Base-by-base conservation (phyloP, 2,797 vertebrate species). In the Chaetophractus vellerosus region DNA sequence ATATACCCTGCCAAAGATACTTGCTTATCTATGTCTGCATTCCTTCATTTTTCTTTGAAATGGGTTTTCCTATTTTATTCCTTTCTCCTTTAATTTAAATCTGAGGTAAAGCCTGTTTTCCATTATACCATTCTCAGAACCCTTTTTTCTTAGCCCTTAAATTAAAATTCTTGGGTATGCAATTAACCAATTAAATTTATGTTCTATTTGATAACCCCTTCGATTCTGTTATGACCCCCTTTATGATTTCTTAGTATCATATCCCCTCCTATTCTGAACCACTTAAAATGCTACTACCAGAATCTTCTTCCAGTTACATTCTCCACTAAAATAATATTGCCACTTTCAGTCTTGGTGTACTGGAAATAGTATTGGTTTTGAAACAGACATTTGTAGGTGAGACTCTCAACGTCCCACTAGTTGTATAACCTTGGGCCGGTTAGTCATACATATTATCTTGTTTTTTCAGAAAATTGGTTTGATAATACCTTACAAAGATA, bases 161-260 rank as follows among this genome's bases (percentile, higher is more conserved):
- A 91, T 93, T 79, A 86, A 55, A 87, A 91, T 82, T 90, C 52
- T 71, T 91, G 38, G 26, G 18, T 21, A 59, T 94, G 38, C 59
- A 95, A 3, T 97, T 95, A 96, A 63, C 48, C 94, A 94, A 21
- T 23, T 86, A 95, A 94, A 50, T 82, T 66, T 88, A 90, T 64
- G 71, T 90, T 94, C 69, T 91, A 3, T 86, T 50, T 90, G 87
- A 64, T 92, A 93, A 71, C 78, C 92, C 55, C 71, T 91, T 66
- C 91, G 68, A 57, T 90, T 90, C 90, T 74, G 12, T 41, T 36
- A 0, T 57, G 74, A 76, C 57, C 45, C 24, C 64, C 41, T 76
- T 81, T 66, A 15, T 74, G 88, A 93, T 36, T 93, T 93, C 80
- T 41, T 92, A 59, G 55, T 66, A 80, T 88, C 84, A 83, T n/a